These are phyloP conservation scores for Amaurobius ferox DNA, from an alignment of 2,888 invertebrate species.

Conservation along the genomic window DNA sequence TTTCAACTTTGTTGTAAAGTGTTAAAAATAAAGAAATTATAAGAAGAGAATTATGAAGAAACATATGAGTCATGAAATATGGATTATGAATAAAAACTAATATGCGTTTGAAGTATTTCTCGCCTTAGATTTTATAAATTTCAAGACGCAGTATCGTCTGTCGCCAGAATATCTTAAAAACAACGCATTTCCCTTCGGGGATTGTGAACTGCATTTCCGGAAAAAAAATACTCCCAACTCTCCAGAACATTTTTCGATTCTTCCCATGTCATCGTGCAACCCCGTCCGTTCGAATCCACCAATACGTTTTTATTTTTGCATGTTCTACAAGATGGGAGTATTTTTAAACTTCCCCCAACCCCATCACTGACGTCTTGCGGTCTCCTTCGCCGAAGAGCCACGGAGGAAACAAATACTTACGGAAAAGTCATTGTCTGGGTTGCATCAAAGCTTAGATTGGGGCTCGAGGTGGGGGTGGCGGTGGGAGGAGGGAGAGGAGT, in stretches of 20 bases:
- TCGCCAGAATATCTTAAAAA: no score
- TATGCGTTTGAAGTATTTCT: no score
- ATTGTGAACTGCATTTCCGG: no score
- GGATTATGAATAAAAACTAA: no score
- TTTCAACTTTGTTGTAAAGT: no score
- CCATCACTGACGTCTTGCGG: conserved; percentile 6
- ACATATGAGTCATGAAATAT: no score
- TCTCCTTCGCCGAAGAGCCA: conserved; percentile 6
- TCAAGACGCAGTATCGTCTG: no score
- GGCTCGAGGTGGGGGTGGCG: not conserved
- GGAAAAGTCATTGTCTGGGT: conserved; percentile 14
- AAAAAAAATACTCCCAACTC: not conserved
- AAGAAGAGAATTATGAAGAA: no score
- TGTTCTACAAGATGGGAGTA: conserved; percentile 1
- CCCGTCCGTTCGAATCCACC: conserved; percentile 4
- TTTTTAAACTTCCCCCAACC: conserved; percentile 23
- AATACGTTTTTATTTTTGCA: not conserved
- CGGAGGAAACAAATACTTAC: conserved; percentile 13
- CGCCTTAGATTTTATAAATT: no score
- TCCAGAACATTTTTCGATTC: not conserved
- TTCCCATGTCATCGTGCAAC: conserved; percentile 8
- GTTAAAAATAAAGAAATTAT: no score
- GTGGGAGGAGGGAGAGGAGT: not conserved
- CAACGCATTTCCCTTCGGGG: no score
- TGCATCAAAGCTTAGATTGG: not conserved